These are phyloP conservation scores for Furcula furcula DNA, from an alignment of 2,888 invertebrate species.

Conservation along the genomic window DNA sequence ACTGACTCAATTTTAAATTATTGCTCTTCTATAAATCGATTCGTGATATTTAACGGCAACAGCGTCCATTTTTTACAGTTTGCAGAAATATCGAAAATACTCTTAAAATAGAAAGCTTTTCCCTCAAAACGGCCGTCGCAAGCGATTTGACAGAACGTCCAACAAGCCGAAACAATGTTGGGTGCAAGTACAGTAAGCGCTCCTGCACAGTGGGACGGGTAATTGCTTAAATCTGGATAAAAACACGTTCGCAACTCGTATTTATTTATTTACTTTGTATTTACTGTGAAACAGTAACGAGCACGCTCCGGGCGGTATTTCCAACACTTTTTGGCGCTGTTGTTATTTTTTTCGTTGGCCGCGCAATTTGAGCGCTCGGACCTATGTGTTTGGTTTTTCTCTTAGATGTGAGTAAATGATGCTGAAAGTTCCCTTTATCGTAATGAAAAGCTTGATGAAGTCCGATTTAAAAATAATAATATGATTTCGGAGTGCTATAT, in stretches of 20 bases:
- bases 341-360: conserved; percentile 28
- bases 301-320: conserved; percentile 25
- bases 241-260: conserved; percentile 68
- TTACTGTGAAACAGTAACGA: conserved; percentile 68
- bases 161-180: conserved; percentile 44
- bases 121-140: conserved; percentile 20
- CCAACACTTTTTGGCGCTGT: conserved; percentile 20
- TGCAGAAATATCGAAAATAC: no score
- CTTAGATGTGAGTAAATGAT: no score
- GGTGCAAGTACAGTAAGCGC: conserved; percentile 25
- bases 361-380: conserved; percentile 16
- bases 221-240: conserved; percentile 72
- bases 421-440: no score
- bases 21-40: no score
- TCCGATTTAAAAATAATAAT: no score
- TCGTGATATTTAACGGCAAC: no score
- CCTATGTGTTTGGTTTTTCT: conserved; percentile 15
- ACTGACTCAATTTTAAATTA: no score
- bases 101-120: conserved; percentile 6
- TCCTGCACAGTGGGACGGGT: conserved; percentile 29
- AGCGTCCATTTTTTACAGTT: no score
- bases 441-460: no score
- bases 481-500: no score
- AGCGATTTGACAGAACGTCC: conserved; percentile 32
- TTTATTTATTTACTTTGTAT: conserved; percentile 80